phyloP scores from a whole-genome alignment of 1,140 invertebrate species.

The Ceratoteleas bidentatus region DNA sequence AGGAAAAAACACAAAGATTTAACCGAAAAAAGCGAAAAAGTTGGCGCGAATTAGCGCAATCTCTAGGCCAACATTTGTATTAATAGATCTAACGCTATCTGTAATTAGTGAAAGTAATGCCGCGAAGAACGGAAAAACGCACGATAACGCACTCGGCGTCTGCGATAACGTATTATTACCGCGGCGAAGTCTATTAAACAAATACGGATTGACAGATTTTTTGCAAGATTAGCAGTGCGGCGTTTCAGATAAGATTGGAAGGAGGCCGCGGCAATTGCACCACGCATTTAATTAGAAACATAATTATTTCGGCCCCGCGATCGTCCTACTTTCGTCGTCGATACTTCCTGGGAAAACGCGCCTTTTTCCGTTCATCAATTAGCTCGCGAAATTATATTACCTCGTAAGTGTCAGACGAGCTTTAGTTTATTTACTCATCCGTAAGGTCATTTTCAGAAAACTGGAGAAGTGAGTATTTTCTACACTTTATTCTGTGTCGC shows the following conservation, averaged over 20 bases:
- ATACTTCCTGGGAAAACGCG: constrained; percentile 4
- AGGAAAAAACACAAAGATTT: constrained; percentile 2
- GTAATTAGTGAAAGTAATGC: constrained; percentile 56
- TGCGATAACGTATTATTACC: constrained; percentile 27
- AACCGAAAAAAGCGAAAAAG: no score
- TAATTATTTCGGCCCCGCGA: constrained; percentile 16
- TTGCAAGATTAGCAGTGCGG: constrained; percentile 15
- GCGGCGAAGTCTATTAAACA: constrained; percentile 14
- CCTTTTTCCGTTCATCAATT: background rate
- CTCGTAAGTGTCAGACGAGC: no score
- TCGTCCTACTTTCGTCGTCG: constrained; percentile 20
- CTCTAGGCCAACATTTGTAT: no score
- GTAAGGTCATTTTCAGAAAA: no score
- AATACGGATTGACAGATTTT: constrained; percentile 43
- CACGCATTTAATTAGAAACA: constrained; percentile 26
- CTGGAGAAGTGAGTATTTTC: no score
- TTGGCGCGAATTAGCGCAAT: no score
- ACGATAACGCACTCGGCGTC: constrained; percentile 28
- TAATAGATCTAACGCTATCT: no score
- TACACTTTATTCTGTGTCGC: no score
- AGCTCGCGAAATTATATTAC: no score
- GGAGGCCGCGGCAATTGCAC: constrained; percentile 18
- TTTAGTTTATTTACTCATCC: no score
- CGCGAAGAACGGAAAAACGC: constrained; percentile 24
- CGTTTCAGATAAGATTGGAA: constrained; percentile 45